Percentiles rank a stretch among this genome's conserved stretches.
Conservation (phyloP, 2,113 vertebrate species). For the Neopipo cinnamomea region DNA sequence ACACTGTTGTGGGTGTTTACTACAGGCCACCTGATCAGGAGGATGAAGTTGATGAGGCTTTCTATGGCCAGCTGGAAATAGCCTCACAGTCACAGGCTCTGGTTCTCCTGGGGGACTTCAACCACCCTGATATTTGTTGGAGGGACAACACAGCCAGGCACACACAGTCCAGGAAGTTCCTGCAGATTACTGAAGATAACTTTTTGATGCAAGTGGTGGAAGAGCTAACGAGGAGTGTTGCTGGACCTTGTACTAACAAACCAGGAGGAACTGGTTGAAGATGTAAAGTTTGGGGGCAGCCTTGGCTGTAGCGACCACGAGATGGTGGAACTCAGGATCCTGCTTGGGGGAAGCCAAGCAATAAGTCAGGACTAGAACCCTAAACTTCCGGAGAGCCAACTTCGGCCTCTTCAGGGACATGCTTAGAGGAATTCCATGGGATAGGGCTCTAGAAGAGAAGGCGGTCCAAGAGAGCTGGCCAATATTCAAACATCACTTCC, state of each 20-base stretch:
- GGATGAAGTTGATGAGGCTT: neutral
- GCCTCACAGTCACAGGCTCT: neutral
- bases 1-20: neutral
- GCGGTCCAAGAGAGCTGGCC: neutral
- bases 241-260: neutral
- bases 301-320: neutral
- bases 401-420: neutral
- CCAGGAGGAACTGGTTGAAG: neutral
- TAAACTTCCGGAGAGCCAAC: neutral
- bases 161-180: neutral
- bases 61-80: neutral
- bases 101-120: neutral
- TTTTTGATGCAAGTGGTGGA: neutral
- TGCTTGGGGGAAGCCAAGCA: neutral
- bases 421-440: neutral
- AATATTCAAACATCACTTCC: neutral
- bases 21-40: neutral
- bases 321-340: neutral
- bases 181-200: neutral
- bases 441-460: neutral
- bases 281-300: neutral
- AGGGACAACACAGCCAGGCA: neutral
- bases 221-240: neutral
- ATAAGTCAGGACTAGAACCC: neutral
- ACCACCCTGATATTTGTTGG: neutral